Percentiles rank a stretch among this genome's conserved stretches.
Evolutionary conservation across 2,113 vertebrate species (phyloP).

Genomic region (Anas platyrhynchos): DNA sequence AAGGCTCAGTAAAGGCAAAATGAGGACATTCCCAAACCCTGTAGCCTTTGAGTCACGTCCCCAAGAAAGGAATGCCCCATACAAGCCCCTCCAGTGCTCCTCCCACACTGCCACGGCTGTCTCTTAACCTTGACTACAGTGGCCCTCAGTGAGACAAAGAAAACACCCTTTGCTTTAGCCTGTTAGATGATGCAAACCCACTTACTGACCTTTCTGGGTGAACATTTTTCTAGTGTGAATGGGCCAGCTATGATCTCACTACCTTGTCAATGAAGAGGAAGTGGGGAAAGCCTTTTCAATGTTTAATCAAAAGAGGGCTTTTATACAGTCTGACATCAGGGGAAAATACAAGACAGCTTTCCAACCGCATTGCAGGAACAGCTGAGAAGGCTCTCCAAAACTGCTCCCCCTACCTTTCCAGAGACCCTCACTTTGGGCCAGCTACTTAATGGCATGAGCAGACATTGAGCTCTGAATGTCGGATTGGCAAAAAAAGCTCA

Average conservation of each 20-base stretch:
- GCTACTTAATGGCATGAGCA: constrained; percentile 67
- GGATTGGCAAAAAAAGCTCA: constrained; percentile 62
- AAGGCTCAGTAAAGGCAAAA: not conserved
- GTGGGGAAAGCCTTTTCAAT: constrained; percentile 53
- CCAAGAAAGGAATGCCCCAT: not conserved
- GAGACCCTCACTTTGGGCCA: constrained; percentile 56
- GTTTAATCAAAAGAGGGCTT: constrained; percentile 43
- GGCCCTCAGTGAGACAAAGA: constrained; percentile 55
- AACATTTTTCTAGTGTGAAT: constrained; percentile 68
- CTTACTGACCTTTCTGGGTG: constrained; percentile 65
- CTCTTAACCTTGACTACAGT: constrained; percentile 40
- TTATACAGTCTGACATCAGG: constrained; percentile 62
- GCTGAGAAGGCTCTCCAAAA: constrained; percentile 49
- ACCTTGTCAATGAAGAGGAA: constrained; percentile 69
- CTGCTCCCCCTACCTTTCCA: constrained; percentile 60
- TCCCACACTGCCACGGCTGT: not conserved
- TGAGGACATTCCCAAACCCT: not conserved
- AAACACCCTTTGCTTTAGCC: constrained; percentile 27
- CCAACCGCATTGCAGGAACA: constrained; percentile 65
- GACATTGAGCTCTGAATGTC: constrained; percentile 45
- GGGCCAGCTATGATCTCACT: constrained; percentile 73
- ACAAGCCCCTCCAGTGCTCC: constrained; percentile 1
- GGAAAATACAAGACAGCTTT: constrained; percentile 62
- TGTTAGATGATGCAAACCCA: constrained; percentile 52
- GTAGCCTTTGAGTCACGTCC: not conserved